Evolutionary conservation across 2,888 invertebrate species (phyloP).

Genomic region (Gymnocheta viridis): DNA sequence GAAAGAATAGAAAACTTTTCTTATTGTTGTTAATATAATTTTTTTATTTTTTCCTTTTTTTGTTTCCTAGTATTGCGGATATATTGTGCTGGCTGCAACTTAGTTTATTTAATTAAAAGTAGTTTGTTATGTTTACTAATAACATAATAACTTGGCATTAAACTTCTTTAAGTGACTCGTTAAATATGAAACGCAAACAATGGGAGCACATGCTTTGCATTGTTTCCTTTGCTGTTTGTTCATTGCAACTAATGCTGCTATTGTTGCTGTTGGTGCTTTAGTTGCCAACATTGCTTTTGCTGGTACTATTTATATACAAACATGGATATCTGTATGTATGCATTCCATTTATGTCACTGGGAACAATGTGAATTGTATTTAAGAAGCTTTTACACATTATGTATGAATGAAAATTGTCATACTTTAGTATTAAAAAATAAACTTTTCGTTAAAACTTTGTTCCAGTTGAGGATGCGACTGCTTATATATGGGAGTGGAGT

Average conservation of each 20-base stretch:
- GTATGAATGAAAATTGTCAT: constrained; percentile 51
- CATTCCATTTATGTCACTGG: constrained; percentile 42
- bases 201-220: constrained; percentile 66
- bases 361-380: constrained; percentile 33
- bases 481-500: not conserved
- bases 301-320: not conserved
- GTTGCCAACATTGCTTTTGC: constrained; percentile 4
- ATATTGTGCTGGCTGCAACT: constrained; percentile 60
- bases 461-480: not conserved
- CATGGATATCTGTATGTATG: not conserved
- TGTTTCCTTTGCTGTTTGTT: constrained; percentile 31
- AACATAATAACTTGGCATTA: constrained; percentile 71
- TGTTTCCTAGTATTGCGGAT: constrained; percentile 18
- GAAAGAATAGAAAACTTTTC: constrained; percentile 44
- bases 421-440: constrained; percentile 44
- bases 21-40: constrained; percentile 44
- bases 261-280: constrained; percentile 8
- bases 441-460: constrained; percentile 29
- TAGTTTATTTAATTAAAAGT: constrained; percentile 71
- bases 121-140: constrained; percentile 70
- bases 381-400: constrained; percentile 34
- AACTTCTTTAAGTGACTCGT: constrained; percentile 70
- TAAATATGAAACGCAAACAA: constrained; percentile 69
- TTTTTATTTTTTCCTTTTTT: constrained; percentile 17
- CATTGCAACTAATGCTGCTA: constrained; percentile 22